phyloP scores from a whole-genome alignment of 2,888 invertebrate genomes.

The Tenthredo scrophulariae region DNA sequence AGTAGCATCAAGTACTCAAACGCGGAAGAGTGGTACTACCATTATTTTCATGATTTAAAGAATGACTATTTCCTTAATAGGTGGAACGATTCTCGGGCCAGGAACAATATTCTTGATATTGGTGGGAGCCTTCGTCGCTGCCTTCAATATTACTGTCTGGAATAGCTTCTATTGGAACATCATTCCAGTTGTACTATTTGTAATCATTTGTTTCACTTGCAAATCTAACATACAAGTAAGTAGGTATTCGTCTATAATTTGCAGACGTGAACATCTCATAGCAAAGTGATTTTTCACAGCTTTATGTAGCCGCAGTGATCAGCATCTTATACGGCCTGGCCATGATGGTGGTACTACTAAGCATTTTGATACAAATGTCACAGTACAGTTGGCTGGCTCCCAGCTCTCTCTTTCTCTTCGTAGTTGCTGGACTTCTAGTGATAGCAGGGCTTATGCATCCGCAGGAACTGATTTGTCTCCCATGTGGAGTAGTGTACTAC shows the following conservation, averaged over 20 bases:
- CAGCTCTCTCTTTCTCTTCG: slow-evolving; percentile 89
- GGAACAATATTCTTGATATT: slow-evolving; percentile 92
- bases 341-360: slow-evolving; percentile 93
- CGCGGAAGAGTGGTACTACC: not conserved
- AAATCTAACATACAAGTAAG: slow-evolving; percentile 85
- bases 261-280: not conserved
- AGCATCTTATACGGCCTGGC: slow-evolving; percentile 90
- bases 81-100: slow-evolving; percentile 90
- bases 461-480: slow-evolving; percentile 87
- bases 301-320: slow-evolving; percentile 87
- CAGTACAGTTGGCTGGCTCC: slow-evolving; percentile 91
- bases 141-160: slow-evolving; percentile 87
- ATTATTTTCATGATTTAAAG: not conserved
- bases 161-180: slow-evolving; percentile 85
- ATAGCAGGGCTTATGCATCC: slow-evolving; percentile 86
- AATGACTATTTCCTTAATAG: slow-evolving; percentile 58
- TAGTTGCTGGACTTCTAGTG: slow-evolving; percentile 83
- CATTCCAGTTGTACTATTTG: slow-evolving; percentile 84
- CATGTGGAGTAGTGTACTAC: slow-evolving; percentile 89
- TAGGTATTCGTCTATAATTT: slow-evolving; percentile 5
- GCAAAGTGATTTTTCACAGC: slow-evolving; percentile 76
- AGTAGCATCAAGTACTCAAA: not conserved
- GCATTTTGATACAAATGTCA: slow-evolving; percentile 88
- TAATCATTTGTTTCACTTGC: slow-evolving; percentile 85
- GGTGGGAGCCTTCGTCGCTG: slow-evolving; percentile 89